A percentile compares a stretch with the other conserved stretches of the same genome.
These are phyloP conservation scores for Eilema sororculum DNA, from an alignment of 2,888 invertebrate genomes.

Conservation along the genomic window DNA sequence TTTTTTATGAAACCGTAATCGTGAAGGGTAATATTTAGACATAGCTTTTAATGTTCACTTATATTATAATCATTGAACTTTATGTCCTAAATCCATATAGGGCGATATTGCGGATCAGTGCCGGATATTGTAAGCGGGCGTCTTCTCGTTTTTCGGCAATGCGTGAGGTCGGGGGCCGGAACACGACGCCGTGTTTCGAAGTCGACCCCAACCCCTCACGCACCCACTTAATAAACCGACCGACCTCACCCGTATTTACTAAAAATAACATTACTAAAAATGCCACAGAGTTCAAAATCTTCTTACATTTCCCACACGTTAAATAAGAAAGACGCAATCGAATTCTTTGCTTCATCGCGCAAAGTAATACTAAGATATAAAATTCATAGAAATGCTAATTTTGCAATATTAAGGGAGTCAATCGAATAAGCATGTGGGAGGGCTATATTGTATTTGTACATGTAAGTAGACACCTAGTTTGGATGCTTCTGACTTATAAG, in stretches of 20 bases:
- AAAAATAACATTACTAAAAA: conserved; percentile 59
- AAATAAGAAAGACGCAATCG: conserved; percentile 33
- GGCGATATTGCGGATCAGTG: conserved; percentile 66
- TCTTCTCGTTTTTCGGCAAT: conserved; percentile 52
- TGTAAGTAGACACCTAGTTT: not conserved
- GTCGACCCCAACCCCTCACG: conserved; percentile 59
- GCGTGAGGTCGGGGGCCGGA: conserved; percentile 26
- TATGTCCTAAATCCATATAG: conserved; percentile 68
- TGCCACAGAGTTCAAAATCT: conserved; percentile 40
- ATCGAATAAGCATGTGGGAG: conserved; percentile 23
- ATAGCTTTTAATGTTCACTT: conserved; percentile 26
- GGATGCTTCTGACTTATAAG: not conserved
- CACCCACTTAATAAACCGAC: conserved; percentile 60
- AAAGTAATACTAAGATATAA: conserved; percentile 35
- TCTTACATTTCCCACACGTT: conserved; percentile 45
- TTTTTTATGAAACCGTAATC: conserved; percentile 9
- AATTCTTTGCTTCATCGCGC: conserved; percentile 26
- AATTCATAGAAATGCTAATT: conserved; percentile 52
- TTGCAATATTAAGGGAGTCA: conserved; percentile 39
- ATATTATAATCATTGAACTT: conserved; percentile 68
- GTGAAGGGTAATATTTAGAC: conserved; percentile 25
- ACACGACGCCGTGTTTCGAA: conserved; percentile 39
- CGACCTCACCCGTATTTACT: conserved; percentile 57
- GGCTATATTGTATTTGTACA: not conserved
- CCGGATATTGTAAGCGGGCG: conserved; percentile 69